Base-by-base conservation (phyloP, 2,888 invertebrate genomes). In the Cheilosia scutellata region DNA sequence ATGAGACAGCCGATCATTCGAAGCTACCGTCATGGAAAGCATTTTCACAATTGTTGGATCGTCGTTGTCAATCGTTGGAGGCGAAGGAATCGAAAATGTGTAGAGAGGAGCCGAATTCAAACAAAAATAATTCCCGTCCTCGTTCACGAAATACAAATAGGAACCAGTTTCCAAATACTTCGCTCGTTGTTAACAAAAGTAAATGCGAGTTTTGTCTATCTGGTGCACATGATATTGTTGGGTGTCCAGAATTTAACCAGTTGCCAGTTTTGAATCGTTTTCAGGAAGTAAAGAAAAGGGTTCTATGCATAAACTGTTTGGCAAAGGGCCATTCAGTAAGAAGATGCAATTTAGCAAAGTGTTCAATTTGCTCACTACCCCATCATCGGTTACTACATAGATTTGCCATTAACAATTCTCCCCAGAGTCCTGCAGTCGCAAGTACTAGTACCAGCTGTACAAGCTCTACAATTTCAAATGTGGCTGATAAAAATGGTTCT, bases 151-250 rank as follows among this genome's bases (percentile, higher is more conserved):
- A 27, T 25, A 25, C 20, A 27, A 2, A 25, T 29, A 40, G 42
- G 25, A 42, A n/a, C 29, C 60, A 57, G 16, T 7, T 31, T 33
- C 20, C 31, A 33, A 57, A 57, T 20, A 16, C n/a, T 37, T 37
- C 29, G 0, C 13, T 29, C n/a, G 37, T 58, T 25, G 60, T 27
- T 44, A 27, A 42, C 6, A 44, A 62, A 27, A 31, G 9, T 5
- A 51, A 20, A 20, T 65, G 65, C 49, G 65, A 49, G n/a, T 65
- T 63, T 27, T 51, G 65, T n/a, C 65, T 25, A 13, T 16, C 65
- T 9, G 65, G 2, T 1, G 47, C 20, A 7, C 63, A 47, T 47
- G 29, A 7, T 29, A 63, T 63, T 16, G 44, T 47, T 37, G 20
- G 9, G 25, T 51, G 65, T 33, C 47, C 63, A 29, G 33, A 49